Conservation (phyloP, 2,797 vertebrate species). For the Danio albolineatus region DNA sequence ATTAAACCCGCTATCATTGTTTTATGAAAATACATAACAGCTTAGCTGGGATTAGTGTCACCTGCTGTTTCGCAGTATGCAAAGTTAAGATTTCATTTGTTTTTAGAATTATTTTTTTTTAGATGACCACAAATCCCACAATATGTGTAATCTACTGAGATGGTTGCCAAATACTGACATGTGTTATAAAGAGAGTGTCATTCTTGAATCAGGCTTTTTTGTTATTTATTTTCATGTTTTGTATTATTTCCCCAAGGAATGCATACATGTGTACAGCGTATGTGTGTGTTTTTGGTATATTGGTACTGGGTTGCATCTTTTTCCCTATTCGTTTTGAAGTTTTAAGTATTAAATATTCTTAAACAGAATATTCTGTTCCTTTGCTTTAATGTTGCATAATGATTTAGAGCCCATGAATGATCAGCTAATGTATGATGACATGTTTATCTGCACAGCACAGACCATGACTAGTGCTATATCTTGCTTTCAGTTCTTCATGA, state of each 20-base stretch:
- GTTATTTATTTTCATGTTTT: slow-evolving; percentile 61
- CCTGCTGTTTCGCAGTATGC: slow-evolving; percentile 52
- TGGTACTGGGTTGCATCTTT: neutral
- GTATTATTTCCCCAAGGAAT: neutral
- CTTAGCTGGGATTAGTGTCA: slow-evolving; percentile 70
- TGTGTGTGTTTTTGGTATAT: neutral
- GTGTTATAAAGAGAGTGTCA: neutral
- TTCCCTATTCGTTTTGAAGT: neutral
- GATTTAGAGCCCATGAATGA: neutral
- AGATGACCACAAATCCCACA: slow-evolving; percentile 1
- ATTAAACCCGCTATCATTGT: slow-evolving; percentile 54
- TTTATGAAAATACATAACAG: slow-evolving; percentile 61
- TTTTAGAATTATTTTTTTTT: too few species aligned
- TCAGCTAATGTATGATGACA: slow-evolving; percentile 28
- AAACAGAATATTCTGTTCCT: neutral
- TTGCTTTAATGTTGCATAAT: slow-evolving; percentile 23
- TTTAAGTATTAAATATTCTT: slow-evolving; percentile 10
- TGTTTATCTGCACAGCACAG: slow-evolving; percentile 43
- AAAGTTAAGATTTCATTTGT: slow-evolving; percentile 17
- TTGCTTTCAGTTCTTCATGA: neutral
- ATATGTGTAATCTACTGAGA: neutral
- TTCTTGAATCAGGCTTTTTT: slow-evolving; percentile 18
- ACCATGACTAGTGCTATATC: slow-evolving; percentile 2
- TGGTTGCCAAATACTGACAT: neutral
- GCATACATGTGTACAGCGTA: neutral